These are phyloP conservation scores for Liposcelis brunnea DNA, from an alignment of 2,888 invertebrate genomes.

Conservation along the genomic window DNA sequence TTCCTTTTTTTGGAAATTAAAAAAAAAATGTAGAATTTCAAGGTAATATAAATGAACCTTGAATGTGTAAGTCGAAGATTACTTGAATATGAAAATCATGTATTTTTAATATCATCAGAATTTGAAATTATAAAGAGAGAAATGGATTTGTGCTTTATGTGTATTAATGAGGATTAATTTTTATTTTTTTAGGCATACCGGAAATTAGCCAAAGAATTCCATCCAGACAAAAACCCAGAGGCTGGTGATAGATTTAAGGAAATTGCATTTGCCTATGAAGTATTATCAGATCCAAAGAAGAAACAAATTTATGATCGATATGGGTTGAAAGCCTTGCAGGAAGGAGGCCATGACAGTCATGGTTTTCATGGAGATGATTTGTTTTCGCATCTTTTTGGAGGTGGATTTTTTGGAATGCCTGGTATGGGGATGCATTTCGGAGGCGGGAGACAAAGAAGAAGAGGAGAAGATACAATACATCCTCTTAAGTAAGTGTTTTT, in stretches of 20 bases:
- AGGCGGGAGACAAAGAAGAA: slow-evolving; percentile 34
- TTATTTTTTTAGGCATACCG: slow-evolving; percentile 58
- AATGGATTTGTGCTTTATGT: neutral
- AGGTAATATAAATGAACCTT: no score
- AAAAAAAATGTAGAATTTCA: no score
- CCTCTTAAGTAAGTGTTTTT: slow-evolving; percentile 41
- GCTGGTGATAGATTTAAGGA: slow-evolving; percentile 90
- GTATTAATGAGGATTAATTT: neutral
- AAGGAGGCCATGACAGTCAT: slow-evolving; percentile 39
- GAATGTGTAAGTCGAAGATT: no score
- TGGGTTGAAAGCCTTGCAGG: slow-evolving; percentile 77
- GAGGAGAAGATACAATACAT: slow-evolving; percentile 71
- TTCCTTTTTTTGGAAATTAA: no score
- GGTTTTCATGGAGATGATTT: slow-evolving; percentile 35
- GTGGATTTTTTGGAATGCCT: slow-evolving; percentile 44
- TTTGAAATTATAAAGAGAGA: no score
- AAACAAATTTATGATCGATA: slow-evolving; percentile 68
- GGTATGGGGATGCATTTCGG: slow-evolving; percentile 20
- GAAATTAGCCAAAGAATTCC: slow-evolving; percentile 82
- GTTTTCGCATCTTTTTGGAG: slow-evolving; percentile 49
- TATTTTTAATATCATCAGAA: no score
- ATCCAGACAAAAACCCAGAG: slow-evolving; percentile 79
- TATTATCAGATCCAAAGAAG: slow-evolving; percentile 77
- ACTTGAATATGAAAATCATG: no score
- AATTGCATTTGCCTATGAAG: slow-evolving; percentile 89